Base-by-base conservation (phyloP, 2,797 vertebrate genomes). In the Poecilia gillii region DNA sequence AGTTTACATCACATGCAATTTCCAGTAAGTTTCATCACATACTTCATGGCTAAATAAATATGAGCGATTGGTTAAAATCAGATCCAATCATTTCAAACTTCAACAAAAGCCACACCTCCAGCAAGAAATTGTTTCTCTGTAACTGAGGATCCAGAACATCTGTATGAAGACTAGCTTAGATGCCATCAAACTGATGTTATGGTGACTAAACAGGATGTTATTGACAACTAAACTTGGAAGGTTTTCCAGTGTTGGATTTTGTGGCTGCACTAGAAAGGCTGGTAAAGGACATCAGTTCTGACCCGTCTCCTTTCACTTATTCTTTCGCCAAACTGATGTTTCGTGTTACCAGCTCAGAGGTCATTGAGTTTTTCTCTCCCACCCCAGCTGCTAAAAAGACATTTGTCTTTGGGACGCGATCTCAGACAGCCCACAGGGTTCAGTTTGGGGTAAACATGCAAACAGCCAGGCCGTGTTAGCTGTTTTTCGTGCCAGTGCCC, bases 401-500 rank as follows among this genome's bases (percentile, higher is more conserved):
- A 33, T 64, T 64, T 64, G 31, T 33, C 59, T 36, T 64, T 36
- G 59, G 59, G 59, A 64, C 33, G 1, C 12, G 6, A 43, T 12
- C 23, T 68, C 1, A 68, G 66, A 12, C 47, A 41, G 36, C 16
- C 14, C 0, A 7, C 36, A 11, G 14, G 25, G 3, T 77, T 72
- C n/a, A 73, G 46, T 47, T 23, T 55, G 25, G 20, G 28, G 1
- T 55, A 43, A 25, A 72, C 47, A 71, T 43, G 6, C 36, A 0
- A 36, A 72, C 20, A 0, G 36, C 43, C 43, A 28, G 55, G 47
- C 47, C 6, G 25, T 71, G 31, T 70, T 70, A 43, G 66, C 7
- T 46, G 73, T 66, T 81, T 86, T 82, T 59, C 33, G 51, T 47
- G 23, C 43, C 33, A 78, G 33, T 76, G 62, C 43, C 71, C 49